Conservation (phyloP, 30 jellyfish, hydroid and myxozoan genomes). For the Sanderia malayensis region DNA sequence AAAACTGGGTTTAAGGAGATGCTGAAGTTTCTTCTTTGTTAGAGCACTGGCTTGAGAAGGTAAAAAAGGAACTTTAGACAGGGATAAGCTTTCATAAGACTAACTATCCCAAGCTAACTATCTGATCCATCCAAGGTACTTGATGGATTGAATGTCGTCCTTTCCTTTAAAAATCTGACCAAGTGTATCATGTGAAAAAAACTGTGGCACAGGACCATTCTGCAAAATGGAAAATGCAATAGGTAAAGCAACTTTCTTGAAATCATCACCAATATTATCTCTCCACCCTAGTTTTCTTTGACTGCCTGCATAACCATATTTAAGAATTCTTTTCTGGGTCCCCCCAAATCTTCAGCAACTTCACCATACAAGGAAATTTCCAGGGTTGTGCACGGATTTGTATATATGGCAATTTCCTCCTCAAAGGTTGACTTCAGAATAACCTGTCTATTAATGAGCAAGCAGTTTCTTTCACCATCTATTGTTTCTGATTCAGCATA, state of each 20-base stretch:
- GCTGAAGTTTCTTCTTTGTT: no score
- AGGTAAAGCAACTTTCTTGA: not conserved
- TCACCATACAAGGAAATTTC: slow-evolving; percentile 6
- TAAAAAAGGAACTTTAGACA: no score
- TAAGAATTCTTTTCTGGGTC: not conserved
- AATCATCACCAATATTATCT: slow-evolving; percentile 3
- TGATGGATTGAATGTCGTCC: no score
- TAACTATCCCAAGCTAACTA: no score
- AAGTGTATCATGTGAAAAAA: slow-evolving; percentile 3
- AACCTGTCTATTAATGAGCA: slow-evolving; percentile 16
- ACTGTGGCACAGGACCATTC: slow-evolving; percentile 13
- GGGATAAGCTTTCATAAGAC: no score
- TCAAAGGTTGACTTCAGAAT: slow-evolving; percentile 8
- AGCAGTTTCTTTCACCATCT: slow-evolving; percentile 16
- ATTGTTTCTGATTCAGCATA: not conserved
- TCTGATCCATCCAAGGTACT: no score
- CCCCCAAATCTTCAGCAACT: not conserved
- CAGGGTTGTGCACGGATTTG: slow-evolving; percentile 15
- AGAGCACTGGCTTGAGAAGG: no score
- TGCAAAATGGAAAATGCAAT: slow-evolving; percentile 14
- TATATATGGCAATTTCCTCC: slow-evolving; percentile 1
- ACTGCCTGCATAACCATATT: not conserved
- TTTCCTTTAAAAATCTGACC: no score
- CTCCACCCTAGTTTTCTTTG: slow-evolving; percentile 5
- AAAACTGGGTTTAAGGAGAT: no score